Conservation (phyloP, 2,888 invertebrate species). For the Schizaphis graminum region DNA sequence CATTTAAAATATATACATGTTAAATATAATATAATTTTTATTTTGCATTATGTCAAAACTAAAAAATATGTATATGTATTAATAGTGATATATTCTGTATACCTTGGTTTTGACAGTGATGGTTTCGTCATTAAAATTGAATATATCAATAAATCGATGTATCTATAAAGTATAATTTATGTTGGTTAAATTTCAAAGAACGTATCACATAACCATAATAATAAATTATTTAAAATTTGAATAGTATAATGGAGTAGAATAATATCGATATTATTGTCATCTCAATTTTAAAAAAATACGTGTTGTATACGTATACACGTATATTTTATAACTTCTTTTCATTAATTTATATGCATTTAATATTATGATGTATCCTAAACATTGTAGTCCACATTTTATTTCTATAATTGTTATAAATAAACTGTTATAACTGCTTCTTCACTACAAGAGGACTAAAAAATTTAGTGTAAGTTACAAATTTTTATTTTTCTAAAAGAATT, state of each 20-base stretch:
- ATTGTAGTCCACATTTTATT: background rate
- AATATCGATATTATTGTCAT: no score
- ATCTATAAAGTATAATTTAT: background rate
- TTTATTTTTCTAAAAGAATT: background rate
- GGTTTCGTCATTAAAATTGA: background rate
- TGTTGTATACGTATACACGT: no score
- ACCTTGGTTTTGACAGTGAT: background rate
- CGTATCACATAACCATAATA: background rate
- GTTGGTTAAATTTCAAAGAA: background rate
- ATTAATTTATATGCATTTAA: background rate
- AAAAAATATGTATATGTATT: no score
- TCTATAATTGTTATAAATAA: background rate
- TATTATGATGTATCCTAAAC: background rate
- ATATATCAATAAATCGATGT: background rate
- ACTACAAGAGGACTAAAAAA: background rate
- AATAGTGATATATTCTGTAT: no score
- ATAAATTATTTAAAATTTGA: background rate
- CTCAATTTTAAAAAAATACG: no score
- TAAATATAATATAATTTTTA: no score
- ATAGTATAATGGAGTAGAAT: background rate
- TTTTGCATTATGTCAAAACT: no score
- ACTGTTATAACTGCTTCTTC: background rate
- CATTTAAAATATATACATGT: no score
- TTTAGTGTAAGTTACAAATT: background rate
- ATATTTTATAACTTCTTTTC: slow-evolving; percentile 1